Conservation (phyloP, 2,888 invertebrate genomes). For the Isoperla grammatica region DNA sequence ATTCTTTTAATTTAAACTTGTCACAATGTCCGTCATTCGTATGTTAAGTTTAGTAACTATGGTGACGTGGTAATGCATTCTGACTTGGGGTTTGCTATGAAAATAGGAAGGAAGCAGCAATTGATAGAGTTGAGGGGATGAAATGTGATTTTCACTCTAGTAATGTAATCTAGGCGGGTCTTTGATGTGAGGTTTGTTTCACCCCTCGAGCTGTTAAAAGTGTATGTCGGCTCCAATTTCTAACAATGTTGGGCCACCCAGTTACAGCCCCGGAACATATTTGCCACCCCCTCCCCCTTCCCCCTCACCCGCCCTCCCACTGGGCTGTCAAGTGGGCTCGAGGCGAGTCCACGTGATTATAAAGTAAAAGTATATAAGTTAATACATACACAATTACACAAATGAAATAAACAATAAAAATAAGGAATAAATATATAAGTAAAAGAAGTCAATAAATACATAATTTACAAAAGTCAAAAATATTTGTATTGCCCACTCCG, state of each 20-base stretch:
- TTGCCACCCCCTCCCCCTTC: neutral
- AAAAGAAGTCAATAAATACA: too few relatives aligned
- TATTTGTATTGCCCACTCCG: too few relatives aligned
- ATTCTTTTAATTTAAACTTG: slow-evolving; percentile 15
- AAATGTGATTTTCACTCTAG: slow-evolving; percentile 13
- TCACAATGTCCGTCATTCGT: slow-evolving; percentile 10
- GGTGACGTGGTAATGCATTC: neutral
- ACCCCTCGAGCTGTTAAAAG: slow-evolving; percentile 3
- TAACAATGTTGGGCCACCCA: neutral
- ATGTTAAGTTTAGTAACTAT: neutral
- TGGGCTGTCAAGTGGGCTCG: too few relatives aligned
- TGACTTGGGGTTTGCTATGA: neutral
- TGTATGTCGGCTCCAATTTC: slow-evolving; percentile 8
- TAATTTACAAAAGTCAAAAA: too few relatives aligned
- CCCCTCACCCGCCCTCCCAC: too few relatives aligned
- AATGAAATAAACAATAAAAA: too few relatives aligned
- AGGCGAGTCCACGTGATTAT: too few relatives aligned
- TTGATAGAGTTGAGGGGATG: slow-evolving; percentile 15
- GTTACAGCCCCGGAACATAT: neutral
- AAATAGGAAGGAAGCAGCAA: slow-evolving; percentile 11
- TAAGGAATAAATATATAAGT: too few relatives aligned
- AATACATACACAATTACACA: too few relatives aligned
- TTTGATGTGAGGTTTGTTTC: neutral
- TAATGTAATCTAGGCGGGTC: neutral
- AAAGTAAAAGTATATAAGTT: too few relatives aligned